Evolutionary conservation across 2,888 invertebrate species (phyloP).

Genomic region (Ceratothoa steindachneri): DNA sequence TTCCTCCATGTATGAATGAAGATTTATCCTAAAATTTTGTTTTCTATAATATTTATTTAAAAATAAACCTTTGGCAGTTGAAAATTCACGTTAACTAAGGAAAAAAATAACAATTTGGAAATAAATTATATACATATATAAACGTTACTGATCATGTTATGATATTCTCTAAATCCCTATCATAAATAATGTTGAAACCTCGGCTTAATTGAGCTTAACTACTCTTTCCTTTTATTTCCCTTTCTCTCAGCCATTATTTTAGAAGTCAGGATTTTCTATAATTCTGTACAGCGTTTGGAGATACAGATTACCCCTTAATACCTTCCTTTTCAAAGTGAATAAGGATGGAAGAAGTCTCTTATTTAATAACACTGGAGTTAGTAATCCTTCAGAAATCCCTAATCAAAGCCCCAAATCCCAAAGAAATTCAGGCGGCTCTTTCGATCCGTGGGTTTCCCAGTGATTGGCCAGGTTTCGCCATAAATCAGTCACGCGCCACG

Average conservation of each 20-base stretch:
- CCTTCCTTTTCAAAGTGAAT: not conserved
- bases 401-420: constrained; percentile 3
- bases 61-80: too few relatives aligned
- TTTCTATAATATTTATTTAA: too few relatives aligned
- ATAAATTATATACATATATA: too few relatives aligned
- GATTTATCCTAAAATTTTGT: too few relatives aligned
- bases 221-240: not conserved
- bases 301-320: constrained; percentile 1
- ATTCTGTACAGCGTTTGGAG: not conserved
- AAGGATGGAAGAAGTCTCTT: not conserved
- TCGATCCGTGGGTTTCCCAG: not conserved
- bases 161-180: too few relatives aligned
- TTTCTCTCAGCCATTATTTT: not conserved
- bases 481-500: constrained; percentile 40
- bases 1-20: too few relatives aligned
- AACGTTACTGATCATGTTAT: too few relatives aligned
- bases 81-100: too few relatives aligned
- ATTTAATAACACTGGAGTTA: constrained; percentile 4
- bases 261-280: not conserved
- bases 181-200: not conserved
- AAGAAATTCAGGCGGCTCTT: not conserved
- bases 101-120: too few relatives aligned
- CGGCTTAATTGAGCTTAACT: not conserved
- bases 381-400: not conserved
- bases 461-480: constrained; percentile 5